These are phyloP conservation scores for Campylomormyrus tamandua DNA, from an alignment of 2,113 vertebrate species.

Conservation along the genomic window DNA sequence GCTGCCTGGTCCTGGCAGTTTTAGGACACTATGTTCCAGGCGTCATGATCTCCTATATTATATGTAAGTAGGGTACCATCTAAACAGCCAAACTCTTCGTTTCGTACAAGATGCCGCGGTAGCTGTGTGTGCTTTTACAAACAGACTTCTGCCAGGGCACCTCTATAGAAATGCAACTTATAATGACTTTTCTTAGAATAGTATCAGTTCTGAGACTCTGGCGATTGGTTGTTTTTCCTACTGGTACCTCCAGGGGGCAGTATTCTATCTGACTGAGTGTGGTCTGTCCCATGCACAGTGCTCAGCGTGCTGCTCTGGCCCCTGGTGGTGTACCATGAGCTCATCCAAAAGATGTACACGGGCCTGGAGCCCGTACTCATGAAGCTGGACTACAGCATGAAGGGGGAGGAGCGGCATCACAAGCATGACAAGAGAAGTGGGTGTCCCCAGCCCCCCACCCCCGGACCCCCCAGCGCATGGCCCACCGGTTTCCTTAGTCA, in stretches of 20 bases:
- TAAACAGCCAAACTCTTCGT: not conserved
- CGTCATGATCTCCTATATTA: conserved; percentile 97
- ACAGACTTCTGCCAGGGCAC: not conserved
- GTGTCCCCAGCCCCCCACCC: conserved; percentile 26
- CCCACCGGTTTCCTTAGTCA: not conserved
- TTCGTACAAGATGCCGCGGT: not conserved
- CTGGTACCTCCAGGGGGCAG: not conserved
- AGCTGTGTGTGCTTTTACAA: not conserved
- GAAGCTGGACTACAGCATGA: conserved; percentile 99
- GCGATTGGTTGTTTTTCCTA: not conserved
- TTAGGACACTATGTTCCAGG: conserved; percentile 95
- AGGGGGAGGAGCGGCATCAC: conserved; percentile 77
- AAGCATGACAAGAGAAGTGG: conserved; percentile 95
- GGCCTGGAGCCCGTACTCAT: conserved; percentile 91
- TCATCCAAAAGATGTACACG: conserved; percentile 97
- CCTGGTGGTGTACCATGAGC: conserved; percentile 91
- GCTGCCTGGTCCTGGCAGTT: conserved; percentile 74
- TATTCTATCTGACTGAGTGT: not conserved
- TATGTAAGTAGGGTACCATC: conserved; percentile 71
- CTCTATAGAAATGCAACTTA: not conserved
- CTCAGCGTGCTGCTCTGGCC: conserved; percentile 95
- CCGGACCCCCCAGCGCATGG: not conserved
- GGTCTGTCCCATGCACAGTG: conserved; percentile 51
- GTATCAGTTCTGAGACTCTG: not conserved
- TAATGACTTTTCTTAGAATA: not conserved